phyloP scores from a whole-genome alignment of 2,797 vertebrate species.

The Acipenser oxyrinchus region DNA sequence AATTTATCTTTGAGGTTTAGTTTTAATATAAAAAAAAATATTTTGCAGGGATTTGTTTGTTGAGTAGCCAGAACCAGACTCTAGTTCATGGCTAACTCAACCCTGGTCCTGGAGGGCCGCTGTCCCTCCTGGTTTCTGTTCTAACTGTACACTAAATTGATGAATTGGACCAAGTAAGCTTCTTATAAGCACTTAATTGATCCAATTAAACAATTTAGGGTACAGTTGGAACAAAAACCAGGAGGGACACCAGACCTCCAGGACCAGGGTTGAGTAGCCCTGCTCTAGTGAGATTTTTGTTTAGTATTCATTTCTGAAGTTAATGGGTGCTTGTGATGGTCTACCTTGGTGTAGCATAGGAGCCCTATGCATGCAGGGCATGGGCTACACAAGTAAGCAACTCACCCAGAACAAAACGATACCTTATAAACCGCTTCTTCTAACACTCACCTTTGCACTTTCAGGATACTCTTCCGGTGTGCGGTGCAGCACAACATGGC shows the following conservation, averaged over 20 bases:
- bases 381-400: background rate
- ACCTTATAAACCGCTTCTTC: background rate
- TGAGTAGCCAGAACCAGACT: background rate
- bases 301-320: background rate
- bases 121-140: no score
- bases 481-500: constrained; percentile 81
- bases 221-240: no score
- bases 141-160: background rate
- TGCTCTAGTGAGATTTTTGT: background rate
- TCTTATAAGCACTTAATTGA: background rate
- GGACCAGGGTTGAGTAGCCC: no score
- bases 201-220: no score
- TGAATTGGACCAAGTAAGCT: background rate
- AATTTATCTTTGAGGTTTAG: background rate
- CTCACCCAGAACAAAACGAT: background rate
- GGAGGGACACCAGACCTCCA: no score
- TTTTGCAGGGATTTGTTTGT: constrained; percentile 2
- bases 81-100: background rate
- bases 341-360: no score
- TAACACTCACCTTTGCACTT: constrained; percentile 71
- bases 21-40: background rate
- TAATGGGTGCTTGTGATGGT: background rate
- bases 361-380: no score
- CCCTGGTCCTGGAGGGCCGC: no score
- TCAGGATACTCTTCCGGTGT: constrained; percentile 79